Conservation (phyloP, 2,113 vertebrate genomes). For the Natator depressus region DNA sequence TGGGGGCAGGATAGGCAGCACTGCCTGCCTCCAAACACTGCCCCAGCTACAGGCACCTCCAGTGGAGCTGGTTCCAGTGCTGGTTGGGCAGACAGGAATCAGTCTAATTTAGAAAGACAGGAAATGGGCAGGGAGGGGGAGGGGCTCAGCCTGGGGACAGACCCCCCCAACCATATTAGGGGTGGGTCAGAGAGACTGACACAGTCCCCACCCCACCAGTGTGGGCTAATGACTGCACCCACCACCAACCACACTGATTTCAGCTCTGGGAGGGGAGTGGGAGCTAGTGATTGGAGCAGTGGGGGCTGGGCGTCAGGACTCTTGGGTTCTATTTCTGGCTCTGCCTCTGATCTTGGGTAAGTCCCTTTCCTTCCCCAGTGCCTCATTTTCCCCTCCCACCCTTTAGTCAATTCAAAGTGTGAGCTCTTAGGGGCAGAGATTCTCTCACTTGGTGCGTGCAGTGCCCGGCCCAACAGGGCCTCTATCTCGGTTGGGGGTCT, state of each 20-base stretch:
- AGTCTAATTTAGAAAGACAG: neutral
- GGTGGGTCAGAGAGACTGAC: neutral
- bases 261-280: neutral
- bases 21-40: neutral
- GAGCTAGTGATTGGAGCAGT: neutral
- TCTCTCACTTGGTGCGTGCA: neutral
- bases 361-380: neutral
- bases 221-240: neutral
- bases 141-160: neutral
- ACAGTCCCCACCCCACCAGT: neutral
- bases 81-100: neutral
- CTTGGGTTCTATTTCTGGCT: neutral
- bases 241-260: neutral
- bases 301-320: neutral
- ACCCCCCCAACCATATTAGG: neutral
- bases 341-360: neutral
- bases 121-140: neutral
- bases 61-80: neutral
- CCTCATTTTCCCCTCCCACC: neutral
- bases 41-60: neutral
- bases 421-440: neutral
- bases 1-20: neutral
- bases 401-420: neutral
- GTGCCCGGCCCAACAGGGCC: neutral
- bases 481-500: neutral